Percentiles rank a stretch among this genome's conserved stretches.
phyloP scores from a whole-genome alignment of 2,888 invertebrate species.

The Xanthia icteritia region DNA sequence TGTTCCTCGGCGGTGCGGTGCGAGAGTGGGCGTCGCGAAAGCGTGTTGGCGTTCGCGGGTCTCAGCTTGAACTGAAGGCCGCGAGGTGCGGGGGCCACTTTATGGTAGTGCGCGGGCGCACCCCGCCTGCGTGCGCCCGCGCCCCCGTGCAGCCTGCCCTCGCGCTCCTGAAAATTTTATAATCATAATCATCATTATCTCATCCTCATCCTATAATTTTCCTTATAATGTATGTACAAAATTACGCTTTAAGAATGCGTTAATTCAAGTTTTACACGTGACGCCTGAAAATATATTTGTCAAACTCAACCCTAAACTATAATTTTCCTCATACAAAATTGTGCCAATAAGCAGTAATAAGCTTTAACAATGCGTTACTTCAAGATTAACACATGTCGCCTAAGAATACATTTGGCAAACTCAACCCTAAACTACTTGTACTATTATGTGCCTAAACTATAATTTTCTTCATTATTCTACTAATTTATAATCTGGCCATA shows the following conservation, averaged over 20 bases:
- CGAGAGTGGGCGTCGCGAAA: constrained; percentile 85
- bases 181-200: constrained; percentile 14
- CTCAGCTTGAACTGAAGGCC: constrained; percentile 88
- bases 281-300: constrained; percentile 14
- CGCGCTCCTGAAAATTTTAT: constrained; percentile 60
- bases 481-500: background rate
- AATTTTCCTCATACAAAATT: too few species aligned
- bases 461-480: constrained; percentile 7
- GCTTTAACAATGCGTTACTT: too few species aligned
- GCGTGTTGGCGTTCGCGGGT: constrained; percentile 85
- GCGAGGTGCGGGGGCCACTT: constrained; percentile 88
- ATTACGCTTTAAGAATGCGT: background rate
- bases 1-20: constrained; percentile 79
- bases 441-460: background rate
- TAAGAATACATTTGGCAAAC: constrained; percentile 20
- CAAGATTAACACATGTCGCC: constrained; percentile 6
- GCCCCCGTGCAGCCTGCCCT: constrained; percentile 61
- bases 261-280: constrained; percentile 8
- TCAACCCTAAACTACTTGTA: background rate
- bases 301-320: constrained; percentile 1
- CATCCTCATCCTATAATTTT: constrained; percentile 29
- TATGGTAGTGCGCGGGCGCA: constrained; percentile 82
- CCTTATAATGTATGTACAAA: background rate
- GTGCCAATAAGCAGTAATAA: too few species aligned
- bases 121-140: constrained; percentile 75